Evolutionary conservation across 1,140 invertebrate species (phyloP), one percentile per base, ranked within the genome.

Genomic region (Ips typographus): DNA sequence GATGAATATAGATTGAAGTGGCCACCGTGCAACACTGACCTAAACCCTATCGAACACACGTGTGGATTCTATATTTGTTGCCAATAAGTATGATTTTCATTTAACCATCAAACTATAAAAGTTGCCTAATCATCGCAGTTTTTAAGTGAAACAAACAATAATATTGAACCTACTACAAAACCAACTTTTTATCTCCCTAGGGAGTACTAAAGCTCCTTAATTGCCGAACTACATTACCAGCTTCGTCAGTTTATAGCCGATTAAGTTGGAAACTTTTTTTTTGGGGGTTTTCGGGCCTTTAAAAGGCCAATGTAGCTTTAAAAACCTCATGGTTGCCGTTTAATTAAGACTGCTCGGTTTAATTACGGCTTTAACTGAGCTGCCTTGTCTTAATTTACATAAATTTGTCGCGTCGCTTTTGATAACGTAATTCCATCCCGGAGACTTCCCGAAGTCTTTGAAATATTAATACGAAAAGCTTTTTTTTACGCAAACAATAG

Each of bases 131-230:
- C 7, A 41, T 36, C 37, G 5, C 41, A 4, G 4, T 4, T 40
- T 59, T 40, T 62, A 4, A 22, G 22, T 22, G 22, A 22, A 22
- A 22, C 22, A 22, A 22, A 22, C 4, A 62, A 39, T 36, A 44
- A 44, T 8, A 62, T 22, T 22, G 22, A 22, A 22, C 22, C 22
- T 22, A 22, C 22, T 22, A 22, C 44, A 55, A 55, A 55, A 36
- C 37, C 1, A 55, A 57, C 36, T 60, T 67, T 59, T 60, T 59
- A 67, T 59, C 57, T 59, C 41, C 40, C 1, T 3, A 60, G 56
- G 58, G 38, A 49, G 65, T 56, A 36, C 58, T 67, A 67, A 67
- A 67, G 8, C 60, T 67, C 49, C 60, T 67, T 67, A 67, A 67
- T 67, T 67, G 60, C 55, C 65, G 22, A 60, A 59, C 56, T 60